Evolutionary conservation across 2,888 invertebrate genomes (phyloP).

Genomic region (Sipha maydis): DNA sequence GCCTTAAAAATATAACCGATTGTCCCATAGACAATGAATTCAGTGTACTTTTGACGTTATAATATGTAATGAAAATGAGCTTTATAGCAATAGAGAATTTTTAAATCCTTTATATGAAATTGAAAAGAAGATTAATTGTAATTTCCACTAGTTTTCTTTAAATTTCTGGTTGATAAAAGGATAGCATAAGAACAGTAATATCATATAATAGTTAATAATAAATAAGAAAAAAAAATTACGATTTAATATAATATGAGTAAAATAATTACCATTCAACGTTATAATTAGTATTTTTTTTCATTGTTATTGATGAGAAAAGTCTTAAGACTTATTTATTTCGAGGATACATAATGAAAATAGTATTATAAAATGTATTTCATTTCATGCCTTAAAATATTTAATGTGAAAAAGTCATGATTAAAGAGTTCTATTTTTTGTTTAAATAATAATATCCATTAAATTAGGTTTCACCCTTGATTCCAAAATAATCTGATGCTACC

Average conservation of each 20-base stretch:
- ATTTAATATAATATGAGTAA: neutral
- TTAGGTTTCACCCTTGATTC: neutral
- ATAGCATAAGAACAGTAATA: neutral
- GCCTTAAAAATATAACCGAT: neutral
- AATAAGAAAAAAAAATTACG: neutral
- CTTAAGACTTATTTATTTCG: neutral
- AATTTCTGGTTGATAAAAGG: slow-evolving; percentile 3
- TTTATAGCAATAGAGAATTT: slow-evolving; percentile 1
- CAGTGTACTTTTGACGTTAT: neutral
- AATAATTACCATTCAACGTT: neutral
- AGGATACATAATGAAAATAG: neutral
- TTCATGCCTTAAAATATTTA: neutral
- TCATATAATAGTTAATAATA: neutral
- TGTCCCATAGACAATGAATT: neutral
- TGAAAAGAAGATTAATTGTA: slow-evolving; percentile 18
- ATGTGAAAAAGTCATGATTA: neutral
- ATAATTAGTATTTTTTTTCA: too few species aligned
- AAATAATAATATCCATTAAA: neutral
- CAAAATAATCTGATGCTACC: too few species aligned
- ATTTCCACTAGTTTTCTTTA: neutral
- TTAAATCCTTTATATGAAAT: neutral
- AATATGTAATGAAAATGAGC: slow-evolving; percentile 23
- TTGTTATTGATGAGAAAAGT: neutral
- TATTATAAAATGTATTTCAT: neutral
- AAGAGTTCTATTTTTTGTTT: neutral